Percentiles rank a stretch among this genome's conserved stretches.
Conservation (phyloP, 1,140 invertebrate species). For the Diorhabda sublineata region DNA sequence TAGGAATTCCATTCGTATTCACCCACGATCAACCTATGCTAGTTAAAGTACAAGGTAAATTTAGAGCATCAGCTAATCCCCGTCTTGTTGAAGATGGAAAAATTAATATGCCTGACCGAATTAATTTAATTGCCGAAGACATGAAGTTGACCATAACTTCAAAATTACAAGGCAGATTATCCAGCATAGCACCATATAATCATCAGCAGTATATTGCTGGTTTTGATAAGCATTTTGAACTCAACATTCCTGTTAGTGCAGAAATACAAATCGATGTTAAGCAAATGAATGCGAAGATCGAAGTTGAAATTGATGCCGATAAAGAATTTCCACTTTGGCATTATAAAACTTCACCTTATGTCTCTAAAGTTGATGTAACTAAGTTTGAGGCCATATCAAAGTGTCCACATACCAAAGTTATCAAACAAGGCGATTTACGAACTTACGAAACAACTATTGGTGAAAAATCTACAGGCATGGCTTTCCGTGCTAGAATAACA, state of each 20-base stretch:
- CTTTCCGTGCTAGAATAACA: slow-evolving; percentile 48
- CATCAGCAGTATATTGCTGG: slow-evolving; percentile 56
- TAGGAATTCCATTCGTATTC: slow-evolving; percentile 63
- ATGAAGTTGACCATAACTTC: slow-evolving; percentile 49
- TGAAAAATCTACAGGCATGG: slow-evolving; percentile 33
- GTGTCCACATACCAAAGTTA: slow-evolving; percentile 20
- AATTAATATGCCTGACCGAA: slow-evolving; percentile 36
- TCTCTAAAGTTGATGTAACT: slow-evolving; percentile 53
- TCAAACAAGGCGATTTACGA: slow-evolving; percentile 13
- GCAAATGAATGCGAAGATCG: slow-evolving; percentile 47
- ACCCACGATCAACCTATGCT: slow-evolving; percentile 54
- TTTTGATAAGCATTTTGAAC: slow-evolving; percentile 55
- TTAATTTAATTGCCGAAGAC: slow-evolving; percentile 46
- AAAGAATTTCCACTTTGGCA: slow-evolving; percentile 53
- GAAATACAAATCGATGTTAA: slow-evolving; percentile 48
- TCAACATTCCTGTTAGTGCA: slow-evolving; percentile 52
- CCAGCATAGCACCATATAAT: slow-evolving; percentile 61
- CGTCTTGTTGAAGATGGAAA: slow-evolving; percentile 33
- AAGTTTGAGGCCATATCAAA: slow-evolving; percentile 45
- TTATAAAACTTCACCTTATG: slow-evolving; percentile 57
- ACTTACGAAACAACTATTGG: slow-evolving; percentile 26
- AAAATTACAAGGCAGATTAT: slow-evolving; percentile 55
- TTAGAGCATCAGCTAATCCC: slow-evolving; percentile 46
- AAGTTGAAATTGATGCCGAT: slow-evolving; percentile 41
- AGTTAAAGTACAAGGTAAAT: slow-evolving; percentile 47